A percentile compares a stretch with the other conserved stretches of the same genome.
These are phyloP conservation scores for Leptinotarsa texana DNA, from an alignment of 1,140 invertebrate species.

Conservation along the genomic window DNA sequence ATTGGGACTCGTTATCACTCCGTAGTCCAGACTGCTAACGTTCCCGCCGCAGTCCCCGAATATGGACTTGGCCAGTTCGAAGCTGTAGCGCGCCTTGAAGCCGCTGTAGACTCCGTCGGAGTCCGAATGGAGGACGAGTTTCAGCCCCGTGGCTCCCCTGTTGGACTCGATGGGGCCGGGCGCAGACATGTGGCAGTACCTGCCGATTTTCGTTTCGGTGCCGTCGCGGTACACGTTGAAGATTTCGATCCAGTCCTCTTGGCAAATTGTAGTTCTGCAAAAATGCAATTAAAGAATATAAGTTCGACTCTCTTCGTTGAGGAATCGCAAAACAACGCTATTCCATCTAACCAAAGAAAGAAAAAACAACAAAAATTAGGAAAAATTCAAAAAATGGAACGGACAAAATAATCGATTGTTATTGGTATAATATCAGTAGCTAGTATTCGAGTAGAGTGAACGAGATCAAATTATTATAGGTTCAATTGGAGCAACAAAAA, in stretches of 20 bases:
- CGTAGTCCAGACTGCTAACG: slow-evolving; percentile 81
- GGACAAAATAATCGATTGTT: too few relatives aligned
- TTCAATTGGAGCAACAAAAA: too few relatives aligned
- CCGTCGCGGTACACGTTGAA: slow-evolving; percentile 83
- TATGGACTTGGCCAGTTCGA: slow-evolving; percentile 83
- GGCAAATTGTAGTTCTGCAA: slow-evolving; percentile 70
- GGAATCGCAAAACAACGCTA: too few relatives aligned
- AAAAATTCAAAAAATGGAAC: too few relatives aligned
- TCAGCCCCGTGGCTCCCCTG: slow-evolving; percentile 78
- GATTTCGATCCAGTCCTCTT: slow-evolving; percentile 92
- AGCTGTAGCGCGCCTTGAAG: slow-evolving; percentile 86
- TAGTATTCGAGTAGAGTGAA: too few relatives aligned
- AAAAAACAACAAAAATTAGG: too few relatives aligned
- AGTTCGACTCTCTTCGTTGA: too few relatives aligned
- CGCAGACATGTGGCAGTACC: slow-evolving; percentile 81
- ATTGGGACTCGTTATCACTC: slow-evolving; percentile 81
- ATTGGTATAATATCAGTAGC: too few relatives aligned
- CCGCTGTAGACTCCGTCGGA: slow-evolving; percentile 82
- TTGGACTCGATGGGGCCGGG: slow-evolving; percentile 90
- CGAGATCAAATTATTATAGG: too few relatives aligned
- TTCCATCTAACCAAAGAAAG: too few relatives aligned
- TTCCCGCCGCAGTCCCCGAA: slow-evolving; percentile 92
- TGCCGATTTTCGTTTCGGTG: slow-evolving; percentile 79
- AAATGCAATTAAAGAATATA: background rate
- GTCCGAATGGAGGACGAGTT: slow-evolving; percentile 84